Percentiles rank a stretch among this genome's conserved stretches.
Conservation (phyloP, 2,797 vertebrate species). For the Eulemur rubriventer region DNA sequence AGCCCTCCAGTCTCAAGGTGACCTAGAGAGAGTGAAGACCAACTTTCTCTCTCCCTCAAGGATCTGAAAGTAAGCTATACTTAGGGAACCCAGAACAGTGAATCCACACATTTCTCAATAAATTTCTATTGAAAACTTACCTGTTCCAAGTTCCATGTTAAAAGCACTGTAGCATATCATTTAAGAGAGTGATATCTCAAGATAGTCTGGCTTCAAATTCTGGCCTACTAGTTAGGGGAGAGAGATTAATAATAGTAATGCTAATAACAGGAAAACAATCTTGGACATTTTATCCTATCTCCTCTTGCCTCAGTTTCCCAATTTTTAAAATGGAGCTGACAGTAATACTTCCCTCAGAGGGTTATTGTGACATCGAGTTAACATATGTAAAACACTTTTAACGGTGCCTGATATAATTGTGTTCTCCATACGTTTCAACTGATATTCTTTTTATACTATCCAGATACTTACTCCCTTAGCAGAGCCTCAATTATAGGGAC, state of each 20-base stretch:
- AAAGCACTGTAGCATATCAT: not conserved
- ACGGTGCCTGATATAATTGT: not conserved
- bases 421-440: not conserved
- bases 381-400: not conserved
- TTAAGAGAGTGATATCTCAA: not conserved
- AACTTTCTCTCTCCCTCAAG: not conserved
- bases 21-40: not conserved
- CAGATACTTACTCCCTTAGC: not conserved
- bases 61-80: not conserved
- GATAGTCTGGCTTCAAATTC: not conserved
- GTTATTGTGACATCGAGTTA: not conserved
- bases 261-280: not conserved
- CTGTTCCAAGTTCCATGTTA: not conserved
- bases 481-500: not conserved
- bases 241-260: not conserved
- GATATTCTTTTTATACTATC: not conserved
- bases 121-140: not conserved
- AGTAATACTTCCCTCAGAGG: not conserved
- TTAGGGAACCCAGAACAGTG: not conserved
- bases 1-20: not conserved
- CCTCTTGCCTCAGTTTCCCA: not conserved
- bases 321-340: not conserved
- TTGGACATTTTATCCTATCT: not conserved
- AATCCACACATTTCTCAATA: not conserved
- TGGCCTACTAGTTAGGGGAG: not conserved